Conservation (phyloP, 2,888 invertebrate genomes). For the Furcula furcula region DNA sequence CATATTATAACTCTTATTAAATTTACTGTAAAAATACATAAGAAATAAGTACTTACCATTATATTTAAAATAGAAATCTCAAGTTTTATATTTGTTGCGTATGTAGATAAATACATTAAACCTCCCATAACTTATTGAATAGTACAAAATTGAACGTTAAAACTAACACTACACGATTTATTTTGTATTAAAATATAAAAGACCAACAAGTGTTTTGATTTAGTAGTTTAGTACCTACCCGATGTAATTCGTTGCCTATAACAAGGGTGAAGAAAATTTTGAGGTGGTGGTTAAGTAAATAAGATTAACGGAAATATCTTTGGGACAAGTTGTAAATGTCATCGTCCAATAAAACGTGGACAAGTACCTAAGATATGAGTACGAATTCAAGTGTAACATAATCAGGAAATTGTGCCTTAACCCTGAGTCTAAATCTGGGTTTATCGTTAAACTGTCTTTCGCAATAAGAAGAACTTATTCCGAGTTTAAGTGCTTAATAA, state of each 20-base stretch:
- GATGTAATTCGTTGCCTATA: conserved; percentile 25
- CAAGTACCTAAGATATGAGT: no score
- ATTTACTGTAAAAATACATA: background rate
- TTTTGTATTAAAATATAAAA: conserved; percentile 79
- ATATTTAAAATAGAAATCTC: background rate
- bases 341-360: background rate
- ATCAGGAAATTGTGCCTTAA: no score
- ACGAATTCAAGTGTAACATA: no score
- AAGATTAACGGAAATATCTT: background rate
- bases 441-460: no score
- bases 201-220: conserved; percentile 78
- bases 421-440: no score
- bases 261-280: conserved; percentile 9
- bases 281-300: background rate
- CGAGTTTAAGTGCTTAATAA: no score
- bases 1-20: background rate
- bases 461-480: no score
- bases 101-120: conserved; percentile 30
- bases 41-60: no score
- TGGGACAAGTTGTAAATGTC: background rate
- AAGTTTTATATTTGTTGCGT: conserved; percentile 31
- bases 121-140: conserved; percentile 45
- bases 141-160: conserved; percentile 58
- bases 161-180: conserved; percentile 65
- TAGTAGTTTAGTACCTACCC: conserved; percentile 76